phyloP scores from a whole-genome alignment of 2,797 vertebrate genomes.

The Tapirus indicus region DNA sequence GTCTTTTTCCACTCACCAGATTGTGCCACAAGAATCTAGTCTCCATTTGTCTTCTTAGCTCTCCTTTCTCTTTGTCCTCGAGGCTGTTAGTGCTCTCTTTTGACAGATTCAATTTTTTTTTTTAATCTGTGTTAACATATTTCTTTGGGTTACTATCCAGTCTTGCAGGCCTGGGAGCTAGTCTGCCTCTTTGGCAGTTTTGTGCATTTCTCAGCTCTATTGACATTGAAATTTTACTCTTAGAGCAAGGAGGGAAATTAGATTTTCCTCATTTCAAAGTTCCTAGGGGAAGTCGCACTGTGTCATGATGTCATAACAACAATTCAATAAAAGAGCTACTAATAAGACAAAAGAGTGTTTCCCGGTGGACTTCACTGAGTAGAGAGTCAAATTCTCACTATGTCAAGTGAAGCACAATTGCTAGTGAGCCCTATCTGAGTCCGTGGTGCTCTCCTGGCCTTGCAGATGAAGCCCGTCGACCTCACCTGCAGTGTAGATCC shows the following conservation, averaged over 20 bases:
- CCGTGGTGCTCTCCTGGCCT: not conserved
- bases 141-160: not conserved
- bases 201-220: constrained; percentile 10
- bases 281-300: not conserved
- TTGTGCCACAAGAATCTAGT: not conserved
- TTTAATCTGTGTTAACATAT: not conserved
- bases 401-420: not conserved
- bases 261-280: constrained; percentile 47
- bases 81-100: not conserved
- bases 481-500: not conserved
- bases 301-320: constrained; percentile 19
- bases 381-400: constrained; percentile 28
- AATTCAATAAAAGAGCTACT: constrained; percentile 65
- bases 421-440: not conserved
- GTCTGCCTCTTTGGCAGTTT: not conserved
- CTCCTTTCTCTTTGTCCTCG: not conserved
- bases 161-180: not conserved
- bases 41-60: not conserved
- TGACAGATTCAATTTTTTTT: not conserved
- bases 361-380: not conserved
- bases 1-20: not conserved
- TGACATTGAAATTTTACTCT: constrained; percentile 64
- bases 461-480: not conserved
- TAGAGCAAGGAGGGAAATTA: not conserved
- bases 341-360: not conserved